Base-by-base conservation (phyloP, 2,888 invertebrate species). In the Tetheella fluctuosa region DNA sequence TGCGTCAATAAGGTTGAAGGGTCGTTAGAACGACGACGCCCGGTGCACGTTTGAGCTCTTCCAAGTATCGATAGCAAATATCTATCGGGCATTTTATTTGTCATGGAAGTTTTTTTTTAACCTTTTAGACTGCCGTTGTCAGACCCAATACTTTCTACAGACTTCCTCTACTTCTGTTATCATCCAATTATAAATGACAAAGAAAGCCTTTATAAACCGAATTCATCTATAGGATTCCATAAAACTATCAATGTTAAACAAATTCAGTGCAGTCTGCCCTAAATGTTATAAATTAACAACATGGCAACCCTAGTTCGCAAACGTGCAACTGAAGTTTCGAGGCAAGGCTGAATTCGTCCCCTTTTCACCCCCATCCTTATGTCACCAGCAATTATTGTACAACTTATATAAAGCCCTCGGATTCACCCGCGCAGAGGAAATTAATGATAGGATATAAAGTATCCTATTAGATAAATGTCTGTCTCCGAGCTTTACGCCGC, bases 301-400 rank as follows among this genome's bases (percentile, higher is more conserved):
- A n/a, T 39, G 39, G n/a, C 39, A 39, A 39, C 39, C 39, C 39
- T 39, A 39, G 39, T 39, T n/a, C n/a, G 39, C n/a, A 39, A n/a
- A 10, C 12, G 39, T 39, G 39, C 39, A 39, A 39, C 39, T 39
- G 39, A 39, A 39, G 15, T 39, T 39, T 39, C n/a, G 39, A n/a
- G n/a, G 39, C 15, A n/a, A n/a, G n/a, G n/a, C n/a, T n/a, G n/a
- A n/a, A n/a, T n/a, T n/a, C n/a, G n/a, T n/a, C n/a, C n/a, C n/a
- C n/a, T 39, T 2, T 39, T 39, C 15, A 4, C 15, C 39, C 39
- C 39, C 39, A n/a, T 39, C 15, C 39, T 13, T 13, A 39, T n/a
- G 39, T 39, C 39, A 39, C 39, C 12, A 5, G n/a, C 39, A 39
- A 39, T 39, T 39, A 39, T n/a, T 15, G 39, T 42, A 7, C 4